Evolutionary conservation across 2,797 vertebrate genomes (phyloP), one percentile per base, ranked within the genome.

Genomic region (Astyanax mexicanus): DNA sequence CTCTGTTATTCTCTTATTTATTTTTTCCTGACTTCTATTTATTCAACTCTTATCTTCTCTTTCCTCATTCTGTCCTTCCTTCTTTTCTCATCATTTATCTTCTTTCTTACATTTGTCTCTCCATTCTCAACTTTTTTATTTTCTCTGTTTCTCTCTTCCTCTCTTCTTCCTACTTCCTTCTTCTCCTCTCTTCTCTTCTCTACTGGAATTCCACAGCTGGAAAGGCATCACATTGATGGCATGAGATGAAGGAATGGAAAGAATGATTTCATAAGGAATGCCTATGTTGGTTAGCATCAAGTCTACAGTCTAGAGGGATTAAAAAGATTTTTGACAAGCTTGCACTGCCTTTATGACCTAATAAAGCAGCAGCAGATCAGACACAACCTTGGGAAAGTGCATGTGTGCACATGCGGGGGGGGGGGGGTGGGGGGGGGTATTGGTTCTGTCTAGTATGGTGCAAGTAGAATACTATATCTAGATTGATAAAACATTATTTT

Each of bases 181-280:
- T 17, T 12, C 19, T 62, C 52, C 6, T 23, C 57, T 70, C 35
- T 1, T 64, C 29, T 44, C 37, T n/a, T 35, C 57, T 58, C 58
- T 23, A 47, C 42, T 7, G 37, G 37, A 35, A 38, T 75, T 80
- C 74, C 65, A 61, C 74, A 58, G 77, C 84, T 72, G 75, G 25
- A 76, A 69, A 23, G 49, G 79, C 77, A 83, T 89, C 83, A 83
- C 81, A 80, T 77, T n/a, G 42, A 78, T 85, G 86, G 86, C 80
- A 83, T 83, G 84, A 87, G 73, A 78, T 89, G 85, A 89, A 86
- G 78, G 75, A 89, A 87, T 86, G 88, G 89, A 91, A 93, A 91
- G 85, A 87, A 65, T 90, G 84, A 89, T 89, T 90, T 89, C 78
- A 90, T 79, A 69, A 84, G 78, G 76, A 75, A 83, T 75, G 77